These are phyloP conservation scores for Phyllotreta striolata DNA, from an alignment of 2,888 invertebrate species.

Conservation along the genomic window DNA sequence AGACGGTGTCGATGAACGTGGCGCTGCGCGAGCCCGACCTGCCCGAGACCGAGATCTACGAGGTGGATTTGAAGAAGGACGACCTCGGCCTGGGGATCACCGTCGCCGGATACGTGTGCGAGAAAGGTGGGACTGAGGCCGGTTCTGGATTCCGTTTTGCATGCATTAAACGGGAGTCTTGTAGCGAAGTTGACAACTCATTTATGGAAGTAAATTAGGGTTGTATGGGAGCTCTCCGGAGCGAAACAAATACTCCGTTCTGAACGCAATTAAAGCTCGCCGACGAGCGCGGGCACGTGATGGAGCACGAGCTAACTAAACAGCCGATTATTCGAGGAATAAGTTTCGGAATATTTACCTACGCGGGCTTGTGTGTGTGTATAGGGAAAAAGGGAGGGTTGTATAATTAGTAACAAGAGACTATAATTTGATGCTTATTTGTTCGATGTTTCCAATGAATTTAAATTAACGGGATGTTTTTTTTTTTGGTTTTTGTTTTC, in stretches of 20 bases:
- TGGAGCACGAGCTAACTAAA: constrained; percentile 6
- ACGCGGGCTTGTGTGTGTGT: neutral
- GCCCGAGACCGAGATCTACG: constrained; percentile 91
- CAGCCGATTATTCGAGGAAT: constrained; percentile 3
- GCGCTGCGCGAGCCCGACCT: constrained; percentile 68
- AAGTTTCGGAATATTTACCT: neutral
- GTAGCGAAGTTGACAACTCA: constrained; percentile 14
- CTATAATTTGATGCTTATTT: too few species aligned
- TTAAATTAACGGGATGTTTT: neutral
- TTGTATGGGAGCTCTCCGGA: neutral
- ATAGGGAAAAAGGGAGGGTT: constrained; percentile 6
- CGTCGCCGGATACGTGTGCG: constrained; percentile 96
- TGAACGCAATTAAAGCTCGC: constrained; percentile 10
- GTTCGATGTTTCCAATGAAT: neutral
- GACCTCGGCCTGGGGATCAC: constrained; percentile 90
- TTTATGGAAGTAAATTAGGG: constrained; percentile 14
- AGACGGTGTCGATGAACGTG: constrained; percentile 65
- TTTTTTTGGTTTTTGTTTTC: constrained; percentile 48
- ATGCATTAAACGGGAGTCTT: constrained; percentile 3
- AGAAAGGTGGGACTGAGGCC: constrained; percentile 72
- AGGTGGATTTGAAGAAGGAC: constrained; percentile 88
- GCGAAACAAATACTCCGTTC: constrained; percentile 9
- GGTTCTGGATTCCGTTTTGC: neutral
- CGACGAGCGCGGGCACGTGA: neutral
- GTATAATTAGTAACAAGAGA: constrained; percentile 11